Evolutionary conservation across 1,140 invertebrate genomes (phyloP), one percentile per base, ranked within the genome.

Genomic region (Lepidurus couesii): DNA sequence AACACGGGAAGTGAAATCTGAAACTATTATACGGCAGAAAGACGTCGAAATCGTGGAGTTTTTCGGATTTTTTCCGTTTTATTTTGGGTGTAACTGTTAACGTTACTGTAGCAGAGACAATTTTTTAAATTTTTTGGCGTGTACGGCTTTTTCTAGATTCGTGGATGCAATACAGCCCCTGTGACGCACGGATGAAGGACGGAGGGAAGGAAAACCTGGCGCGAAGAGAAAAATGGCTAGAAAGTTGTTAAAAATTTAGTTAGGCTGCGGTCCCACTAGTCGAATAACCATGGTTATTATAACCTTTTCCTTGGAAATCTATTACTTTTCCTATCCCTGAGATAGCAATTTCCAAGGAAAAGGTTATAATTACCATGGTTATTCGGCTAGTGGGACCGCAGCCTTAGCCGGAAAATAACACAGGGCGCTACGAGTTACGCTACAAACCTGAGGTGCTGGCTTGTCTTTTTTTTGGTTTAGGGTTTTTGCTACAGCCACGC

Each of bases 161-260:
- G 53, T 65, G 13, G 21, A 65, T 21, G 53, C 16, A 65, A 65
- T 65, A 16, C n/a, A 65, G 53, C 42, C 74, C 42, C 21, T 75
- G 42, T 75, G 74, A 75, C 42, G 74, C 74, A 26, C 74, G 74
- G 74, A 10, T 34, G 74, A 75, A 26, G 74, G 74, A 10, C 2
- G 74, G 34, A 26, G 74, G 34, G 34, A 34, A 75, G 11, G 74
- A 16, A 24, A 24, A 75, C 53, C 13, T 65, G 13, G n/a, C 53
- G 4, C 6, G 21, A 65, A 65, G 53, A 65, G n/a, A 21, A 65
- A 65, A 65, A 21, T 21, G 16, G 53, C 16, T 16, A 65, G 53
- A 65, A 65, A 65, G 53, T 21, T 65, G 53, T 65, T 65, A 21
- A 65, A 16, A 21, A 16, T 21, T 13, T 13, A 65, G 53, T n/a